Conservation (phyloP, 2,113 vertebrate genomes). For the Caracal caracal region DNA sequence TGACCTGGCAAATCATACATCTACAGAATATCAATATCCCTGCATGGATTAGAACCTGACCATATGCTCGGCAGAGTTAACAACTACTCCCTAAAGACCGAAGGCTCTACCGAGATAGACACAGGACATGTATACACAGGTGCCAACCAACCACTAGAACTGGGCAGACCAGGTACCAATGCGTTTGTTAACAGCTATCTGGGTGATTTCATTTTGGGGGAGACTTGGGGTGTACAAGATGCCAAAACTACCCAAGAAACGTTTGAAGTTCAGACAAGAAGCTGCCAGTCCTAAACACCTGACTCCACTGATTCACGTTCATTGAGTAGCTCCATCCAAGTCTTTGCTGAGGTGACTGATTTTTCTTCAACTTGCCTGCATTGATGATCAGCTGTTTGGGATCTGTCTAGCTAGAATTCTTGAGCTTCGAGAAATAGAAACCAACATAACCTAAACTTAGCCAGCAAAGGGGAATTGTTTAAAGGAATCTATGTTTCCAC, state of each 20-base stretch:
- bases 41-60: neutral
- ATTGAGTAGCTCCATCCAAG: neutral
- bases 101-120: neutral
- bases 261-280: constrained; percentile 5
- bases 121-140: neutral
- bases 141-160: neutral
- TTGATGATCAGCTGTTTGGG: neutral
- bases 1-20: constrained; percentile 13
- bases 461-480: neutral
- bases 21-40: neutral
- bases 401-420: neutral
- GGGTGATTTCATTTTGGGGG: neutral
- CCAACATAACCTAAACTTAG: neutral
- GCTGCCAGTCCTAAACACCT: neutral
- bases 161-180: neutral
- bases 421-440: constrained; percentile 53
- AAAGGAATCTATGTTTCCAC: neutral
- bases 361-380: neutral
- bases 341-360: neutral
- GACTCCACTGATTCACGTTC: neutral
- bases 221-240: neutral
- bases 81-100: neutral
- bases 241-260: neutral
- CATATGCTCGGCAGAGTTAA: neutral
- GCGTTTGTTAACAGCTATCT: neutral